A percentile compares a stretch with the other conserved stretches of the same genome.
These are phyloP conservation scores for Drosophila grimshawi DNA, from an alignment of 1,140 invertebrate genomes.

Conservation along the genomic window DNA sequence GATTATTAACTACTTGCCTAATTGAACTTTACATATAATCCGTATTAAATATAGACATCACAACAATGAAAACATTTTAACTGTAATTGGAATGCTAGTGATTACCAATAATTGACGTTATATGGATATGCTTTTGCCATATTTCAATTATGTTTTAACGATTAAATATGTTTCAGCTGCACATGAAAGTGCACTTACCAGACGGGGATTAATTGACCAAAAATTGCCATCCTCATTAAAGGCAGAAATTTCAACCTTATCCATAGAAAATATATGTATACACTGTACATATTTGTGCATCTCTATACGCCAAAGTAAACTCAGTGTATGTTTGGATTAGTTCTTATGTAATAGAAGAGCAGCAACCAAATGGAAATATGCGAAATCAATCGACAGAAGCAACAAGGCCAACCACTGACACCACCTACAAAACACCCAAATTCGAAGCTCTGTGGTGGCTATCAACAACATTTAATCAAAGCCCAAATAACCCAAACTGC, in stretches of 20 bases:
- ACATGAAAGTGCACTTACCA: slow-evolving; percentile 48
- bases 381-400: slow-evolving; percentile 51
- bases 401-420: slow-evolving; percentile 15
- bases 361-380: slow-evolving; percentile 51
- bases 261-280: not conserved
- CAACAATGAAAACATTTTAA: not conserved
- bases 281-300: not conserved
- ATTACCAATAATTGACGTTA: slow-evolving; percentile 49
- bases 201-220: slow-evolving; percentile 57
- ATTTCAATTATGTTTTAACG: slow-evolving; percentile 68
- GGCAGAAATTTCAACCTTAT: slow-evolving; percentile 1
- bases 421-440: not conserved
- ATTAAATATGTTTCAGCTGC: slow-evolving; percentile 65
- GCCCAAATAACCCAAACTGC: slow-evolving; percentile 50
- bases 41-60: not conserved
- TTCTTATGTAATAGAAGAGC: not conserved
- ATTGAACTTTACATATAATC: not conserved
- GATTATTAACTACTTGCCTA: not conserved
- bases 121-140: slow-evolving; percentile 45
- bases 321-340: slow-evolving; percentile 7
- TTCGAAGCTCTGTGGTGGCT: slow-evolving; percentile 5
- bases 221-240: slow-evolving; percentile 62
- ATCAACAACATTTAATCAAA: slow-evolving; percentile 77
- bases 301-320: slow-evolving; percentile 10
- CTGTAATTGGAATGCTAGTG: slow-evolving; percentile 19